These are phyloP conservation scores for Cephus pulcher DNA, from an alignment of 2,888 invertebrate genomes.

Conservation along the genomic window DNA sequence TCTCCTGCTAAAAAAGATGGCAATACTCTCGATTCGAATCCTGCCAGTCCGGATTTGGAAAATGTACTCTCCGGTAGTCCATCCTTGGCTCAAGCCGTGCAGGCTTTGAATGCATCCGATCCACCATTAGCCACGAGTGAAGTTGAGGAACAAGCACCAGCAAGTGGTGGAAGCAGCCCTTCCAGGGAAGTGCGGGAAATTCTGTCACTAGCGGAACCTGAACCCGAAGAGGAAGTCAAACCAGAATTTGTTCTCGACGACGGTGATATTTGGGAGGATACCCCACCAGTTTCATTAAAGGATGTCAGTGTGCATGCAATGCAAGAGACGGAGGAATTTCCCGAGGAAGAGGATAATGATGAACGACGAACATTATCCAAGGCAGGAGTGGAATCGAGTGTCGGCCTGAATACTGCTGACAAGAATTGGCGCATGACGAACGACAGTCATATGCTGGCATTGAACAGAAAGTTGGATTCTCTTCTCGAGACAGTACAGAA, in stretches of 20 bases:
- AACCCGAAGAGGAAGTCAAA: constrained; percentile 45
- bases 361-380: constrained; percentile 31
- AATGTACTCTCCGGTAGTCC: constrained; percentile 55
- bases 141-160: constrained; percentile 62
- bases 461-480: constrained; percentile 54
- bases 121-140: constrained; percentile 53
- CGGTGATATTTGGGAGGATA: constrained; percentile 65
- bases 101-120: constrained; percentile 52
- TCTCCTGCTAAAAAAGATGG: constrained; percentile 70
- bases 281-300: constrained; percentile 63
- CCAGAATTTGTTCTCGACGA: constrained; percentile 39
- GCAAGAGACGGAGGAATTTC: constrained; percentile 33
- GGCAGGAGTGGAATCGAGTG: constrained; percentile 27
- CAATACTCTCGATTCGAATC: constrained; percentile 58
- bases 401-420: constrained; percentile 26
- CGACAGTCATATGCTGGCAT: constrained; percentile 38
- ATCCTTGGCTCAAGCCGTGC: constrained; percentile 55
- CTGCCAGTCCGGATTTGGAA: constrained; percentile 55
- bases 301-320: constrained; percentile 51
- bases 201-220: constrained; percentile 74
- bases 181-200: constrained; percentile 92
- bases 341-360: constrained; percentile 37
- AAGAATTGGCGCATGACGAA: constrained; percentile 40
- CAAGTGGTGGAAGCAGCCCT: constrained; percentile 89
- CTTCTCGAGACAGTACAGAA: constrained; percentile 54